Conservation (phyloP, 2,888 invertebrate genomes). For the Villa cingulata region DNA sequence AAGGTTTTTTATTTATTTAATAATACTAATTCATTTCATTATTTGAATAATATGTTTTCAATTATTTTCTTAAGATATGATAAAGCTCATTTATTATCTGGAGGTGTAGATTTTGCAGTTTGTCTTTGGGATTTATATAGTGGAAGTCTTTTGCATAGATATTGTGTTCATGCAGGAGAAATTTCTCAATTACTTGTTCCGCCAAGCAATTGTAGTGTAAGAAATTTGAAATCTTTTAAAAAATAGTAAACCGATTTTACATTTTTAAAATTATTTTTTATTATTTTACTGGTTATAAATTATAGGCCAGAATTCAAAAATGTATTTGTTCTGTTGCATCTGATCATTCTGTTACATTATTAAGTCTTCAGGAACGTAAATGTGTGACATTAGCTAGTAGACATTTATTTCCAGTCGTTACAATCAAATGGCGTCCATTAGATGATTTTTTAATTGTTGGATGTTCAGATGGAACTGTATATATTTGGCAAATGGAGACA, state of each 20-base stretch:
- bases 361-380: conserved; percentile 77
- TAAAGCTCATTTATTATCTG: conserved; percentile 78
- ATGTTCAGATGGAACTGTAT: conserved; percentile 93
- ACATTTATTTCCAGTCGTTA: conserved; percentile 90
- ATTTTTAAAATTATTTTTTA: too few relatives aligned
- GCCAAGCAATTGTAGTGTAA: conserved; percentile 76
- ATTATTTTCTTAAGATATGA: conserved; percentile 48
- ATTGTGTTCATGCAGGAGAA: conserved; percentile 97
- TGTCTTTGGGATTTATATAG: conserved; percentile 91
- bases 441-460: conserved; percentile 98
- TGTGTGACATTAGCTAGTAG: conserved; percentile 78
- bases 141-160: conserved; percentile 78
- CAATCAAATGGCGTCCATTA: conserved; percentile 90
- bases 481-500: conserved; percentile 99
- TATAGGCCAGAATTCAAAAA: conserved; percentile 78
- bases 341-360: conserved; percentile 91
- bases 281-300: conserved; percentile 21
- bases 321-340: conserved; percentile 94
- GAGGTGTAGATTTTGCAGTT: conserved; percentile 92
- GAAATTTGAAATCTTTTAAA: conserved; percentile 20
- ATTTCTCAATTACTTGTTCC: conserved; percentile 89
- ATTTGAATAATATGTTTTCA: not conserved
- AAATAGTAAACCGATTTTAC: not conserved
- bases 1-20: not conserved
- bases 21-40: not conserved